Percentiles rank a stretch among this genome's conserved stretches.
These are phyloP conservation scores for Lophotriccus pileatus DNA, from an alignment of 2,797 vertebrate species.

Conservation along the genomic window DNA sequence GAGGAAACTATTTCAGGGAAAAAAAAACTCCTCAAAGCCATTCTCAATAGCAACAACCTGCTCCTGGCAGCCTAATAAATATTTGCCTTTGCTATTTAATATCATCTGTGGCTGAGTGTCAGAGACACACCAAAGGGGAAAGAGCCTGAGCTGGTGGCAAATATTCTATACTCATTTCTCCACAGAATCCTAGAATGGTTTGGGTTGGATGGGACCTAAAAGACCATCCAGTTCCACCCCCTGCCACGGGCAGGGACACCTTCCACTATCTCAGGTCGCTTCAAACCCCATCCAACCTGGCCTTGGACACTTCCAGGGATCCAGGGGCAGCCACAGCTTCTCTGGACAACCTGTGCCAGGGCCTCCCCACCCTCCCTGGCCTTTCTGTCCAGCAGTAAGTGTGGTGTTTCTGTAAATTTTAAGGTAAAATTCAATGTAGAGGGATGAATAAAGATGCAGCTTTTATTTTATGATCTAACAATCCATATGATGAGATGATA, in stretches of 20 bases:
- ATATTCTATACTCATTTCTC: background rate
- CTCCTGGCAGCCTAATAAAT: background rate
- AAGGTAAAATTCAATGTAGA: background rate
- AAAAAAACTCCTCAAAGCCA: background rate
- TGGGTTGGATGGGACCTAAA: background rate
- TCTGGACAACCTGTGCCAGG: background rate
- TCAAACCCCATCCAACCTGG: background rate
- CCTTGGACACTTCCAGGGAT: background rate
- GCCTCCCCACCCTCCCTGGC: background rate
- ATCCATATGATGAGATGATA: background rate
- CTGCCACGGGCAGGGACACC: background rate
- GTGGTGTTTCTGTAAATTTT: background rate
- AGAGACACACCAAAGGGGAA: background rate
- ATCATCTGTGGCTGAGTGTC: background rate
- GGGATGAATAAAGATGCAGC: background rate
- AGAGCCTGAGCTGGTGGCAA: background rate
- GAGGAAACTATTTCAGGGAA: background rate
- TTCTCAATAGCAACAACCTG: background rate
- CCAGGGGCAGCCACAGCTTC: background rate
- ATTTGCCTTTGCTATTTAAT: background rate
- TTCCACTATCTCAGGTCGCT: rapidly evolving
- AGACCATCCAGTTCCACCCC: background rate
- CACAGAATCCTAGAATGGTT: background rate
- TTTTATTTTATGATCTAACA: background rate
- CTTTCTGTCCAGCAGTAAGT: background rate